Base-by-base conservation (phyloP, 2,888 invertebrate genomes). In the Caenorhabditis virilis region DNA sequence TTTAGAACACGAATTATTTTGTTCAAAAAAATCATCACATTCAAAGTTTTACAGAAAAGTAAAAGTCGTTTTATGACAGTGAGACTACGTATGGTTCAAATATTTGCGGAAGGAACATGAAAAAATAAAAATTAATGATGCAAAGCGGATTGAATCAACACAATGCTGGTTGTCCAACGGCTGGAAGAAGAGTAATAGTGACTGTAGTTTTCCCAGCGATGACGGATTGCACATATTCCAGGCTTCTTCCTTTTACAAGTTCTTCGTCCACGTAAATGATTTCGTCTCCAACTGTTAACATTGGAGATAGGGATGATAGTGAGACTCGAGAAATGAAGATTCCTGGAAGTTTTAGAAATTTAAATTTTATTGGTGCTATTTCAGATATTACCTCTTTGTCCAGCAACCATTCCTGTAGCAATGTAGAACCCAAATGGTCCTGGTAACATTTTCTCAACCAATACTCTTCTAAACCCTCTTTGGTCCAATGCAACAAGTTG, bases 361-460 rank as follows among this genome's bases (percentile, higher is more conserved):
- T n/a, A n/a, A n/a, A n/a, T n/a, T n/a, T n/a, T n/a, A n/a, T n/a
- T n/a, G n/a, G n/a, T n/a, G n/a, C n/a, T n/a, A n/a, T n/a, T n/a
- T n/a, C n/a, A n/a, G n/a, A n/a, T n/a, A 22, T 18, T 30, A 77
- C 78, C 78, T 69, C 74, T 51, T 51, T 76, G 76, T 30, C 72
- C 72, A 22, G 74, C 66, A 16, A 73, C 62, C 16, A 74, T 56
- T 11, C 78, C 78, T 1, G 73, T 74, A 2, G 78, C 78, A 43
- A 78, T 78, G 57, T 72, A 78, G 47, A 78, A 78, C 7, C 78
- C 78, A 46, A 78, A 78, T 3, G 78, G 78, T 27, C 78, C 78
- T 9, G 74, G 72, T 50, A 76, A 70, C 27, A 69, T 62, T 55
- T 78, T 78, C 41, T 74, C 72, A 0, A 78, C 68, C 15, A 76